These are phyloP conservation scores for Setipinna tenuifilis DNA, from an alignment of 2,797 vertebrate species.

Conservation along the genomic window DNA sequence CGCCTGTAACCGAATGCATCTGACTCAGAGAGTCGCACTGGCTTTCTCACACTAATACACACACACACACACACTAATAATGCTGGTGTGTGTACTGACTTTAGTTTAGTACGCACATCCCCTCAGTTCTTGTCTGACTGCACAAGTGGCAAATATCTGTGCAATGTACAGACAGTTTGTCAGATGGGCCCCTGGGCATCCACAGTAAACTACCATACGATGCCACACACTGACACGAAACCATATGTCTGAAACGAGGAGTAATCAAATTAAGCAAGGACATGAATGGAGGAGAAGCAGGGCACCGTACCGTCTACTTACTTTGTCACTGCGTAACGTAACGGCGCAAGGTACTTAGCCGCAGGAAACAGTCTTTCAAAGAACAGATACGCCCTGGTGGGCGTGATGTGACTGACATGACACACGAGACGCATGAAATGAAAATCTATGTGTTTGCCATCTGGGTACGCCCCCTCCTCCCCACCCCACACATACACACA, in stretches of 20 bases:
- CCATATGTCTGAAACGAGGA: background rate
- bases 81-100: constrained; percentile 31
- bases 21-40: background rate
- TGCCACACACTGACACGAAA: background rate
- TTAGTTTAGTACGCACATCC: constrained; percentile 25
- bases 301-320: background rate
- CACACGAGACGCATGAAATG: constrained; percentile 36
- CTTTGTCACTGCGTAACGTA: background rate
- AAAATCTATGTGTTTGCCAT: constrained; percentile 27
- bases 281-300: background rate
- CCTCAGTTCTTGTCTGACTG: constrained; percentile 28
- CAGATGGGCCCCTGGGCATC: background rate
- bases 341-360: constrained; percentile 9
- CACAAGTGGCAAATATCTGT: constrained; percentile 35
- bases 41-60: background rate
- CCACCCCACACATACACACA: too few relatives aligned
- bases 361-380: background rate
- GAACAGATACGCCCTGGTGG: background rate
- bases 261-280: background rate
- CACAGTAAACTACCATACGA: background rate
- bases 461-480: background rate
- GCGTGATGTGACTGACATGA: background rate
- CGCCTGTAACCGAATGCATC: constrained; percentile 26
- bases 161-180: constrained; percentile 35
- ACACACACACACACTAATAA: constrained; percentile 9